Conservation (phyloP, 2,888 invertebrate species). For the Ennomos erosarius region DNA sequence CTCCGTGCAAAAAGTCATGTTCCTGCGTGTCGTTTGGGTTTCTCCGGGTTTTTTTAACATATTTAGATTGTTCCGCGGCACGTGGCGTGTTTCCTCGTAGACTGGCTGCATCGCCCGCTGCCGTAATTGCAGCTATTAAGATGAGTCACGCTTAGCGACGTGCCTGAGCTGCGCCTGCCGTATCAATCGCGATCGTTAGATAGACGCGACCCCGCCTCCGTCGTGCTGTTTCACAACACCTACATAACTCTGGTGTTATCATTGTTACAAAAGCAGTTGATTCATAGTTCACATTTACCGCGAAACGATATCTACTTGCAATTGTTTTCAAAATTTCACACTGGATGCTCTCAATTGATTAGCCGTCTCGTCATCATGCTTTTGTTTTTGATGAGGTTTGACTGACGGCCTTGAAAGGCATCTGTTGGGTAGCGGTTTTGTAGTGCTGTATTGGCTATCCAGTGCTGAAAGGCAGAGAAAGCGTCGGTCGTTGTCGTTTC, state of each 20-base stretch:
- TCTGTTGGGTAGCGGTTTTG: slow-evolving; percentile 40
- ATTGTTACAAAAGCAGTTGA: slow-evolving; percentile 26
- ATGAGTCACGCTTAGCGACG: slow-evolving; percentile 83
- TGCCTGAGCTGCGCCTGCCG: slow-evolving; percentile 68
- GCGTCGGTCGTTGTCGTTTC: slow-evolving; percentile 83
- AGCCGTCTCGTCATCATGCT: not conserved
- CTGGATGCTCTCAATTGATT: slow-evolving; percentile 3
- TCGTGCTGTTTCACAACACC: slow-evolving; percentile 43
- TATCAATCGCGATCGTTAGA: slow-evolving; percentile 69
- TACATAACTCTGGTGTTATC: slow-evolving; percentile 19
- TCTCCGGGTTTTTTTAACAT: slow-evolving; percentile 42
- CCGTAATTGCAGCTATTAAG: slow-evolving; percentile 80
- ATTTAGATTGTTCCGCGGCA: slow-evolving; percentile 46
- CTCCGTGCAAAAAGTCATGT: slow-evolving; percentile 13
- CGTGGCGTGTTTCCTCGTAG: slow-evolving; percentile 64
- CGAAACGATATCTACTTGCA: not conserved
- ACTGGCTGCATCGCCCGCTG: slow-evolving; percentile 61
- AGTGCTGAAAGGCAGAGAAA: slow-evolving; percentile 70
- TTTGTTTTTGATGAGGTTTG: slow-evolving; percentile 1
- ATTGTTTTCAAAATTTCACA: slow-evolving; percentile 11
- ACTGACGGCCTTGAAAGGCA: slow-evolving; percentile 56
- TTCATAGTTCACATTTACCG: slow-evolving; percentile 20
- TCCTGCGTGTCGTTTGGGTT: slow-evolving; percentile 10
- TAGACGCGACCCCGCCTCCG: slow-evolving; percentile 42
- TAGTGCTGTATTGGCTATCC: slow-evolving; percentile 44